A percentile compares a stretch with the other conserved stretches of the same genome.
Evolutionary conservation across 2,797 vertebrate genomes (phyloP).

Genomic region (Danio jaintianensis): DNA sequence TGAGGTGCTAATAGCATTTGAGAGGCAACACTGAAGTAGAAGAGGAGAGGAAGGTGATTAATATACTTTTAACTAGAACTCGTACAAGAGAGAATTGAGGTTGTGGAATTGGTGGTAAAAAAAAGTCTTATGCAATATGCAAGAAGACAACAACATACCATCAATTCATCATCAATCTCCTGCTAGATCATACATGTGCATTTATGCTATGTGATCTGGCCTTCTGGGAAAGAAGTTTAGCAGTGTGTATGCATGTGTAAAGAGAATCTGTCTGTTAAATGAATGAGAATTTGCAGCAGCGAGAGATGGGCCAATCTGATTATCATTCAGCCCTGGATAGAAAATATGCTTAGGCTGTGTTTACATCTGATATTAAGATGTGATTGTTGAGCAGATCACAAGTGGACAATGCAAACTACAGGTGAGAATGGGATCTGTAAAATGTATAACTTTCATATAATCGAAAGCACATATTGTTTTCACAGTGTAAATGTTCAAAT

Average conservation of each 20-base stretch:
- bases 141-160: conserved; percentile 55
- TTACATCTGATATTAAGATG: too few relatives aligned
- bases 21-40: conserved; percentile 35
- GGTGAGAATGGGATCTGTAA: neutral
- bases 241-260: neutral
- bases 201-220: conserved; percentile 56
- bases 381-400: neutral
- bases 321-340: conserved; percentile 17
- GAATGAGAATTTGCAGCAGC: conserved; percentile 51
- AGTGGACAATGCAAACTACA: neutral
- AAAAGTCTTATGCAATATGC: conserved; percentile 43
- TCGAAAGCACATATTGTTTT: neutral
- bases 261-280: neutral
- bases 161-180: conserved; percentile 63
- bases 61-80: conserved; percentile 60
- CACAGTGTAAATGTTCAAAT: too few relatives aligned
- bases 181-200: conserved; percentile 39
- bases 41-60: conserved; percentile 59
- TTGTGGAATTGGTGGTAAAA: neutral
- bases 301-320: conserved; percentile 56
- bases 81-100: conserved; percentile 53
- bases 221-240: conserved; percentile 3
- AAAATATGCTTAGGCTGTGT: neutral
- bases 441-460: neutral
- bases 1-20: conserved; percentile 49